These are phyloP conservation scores for Andrena fulva DNA, from an alignment of 2,888 invertebrate species.

Conservation along the genomic window DNA sequence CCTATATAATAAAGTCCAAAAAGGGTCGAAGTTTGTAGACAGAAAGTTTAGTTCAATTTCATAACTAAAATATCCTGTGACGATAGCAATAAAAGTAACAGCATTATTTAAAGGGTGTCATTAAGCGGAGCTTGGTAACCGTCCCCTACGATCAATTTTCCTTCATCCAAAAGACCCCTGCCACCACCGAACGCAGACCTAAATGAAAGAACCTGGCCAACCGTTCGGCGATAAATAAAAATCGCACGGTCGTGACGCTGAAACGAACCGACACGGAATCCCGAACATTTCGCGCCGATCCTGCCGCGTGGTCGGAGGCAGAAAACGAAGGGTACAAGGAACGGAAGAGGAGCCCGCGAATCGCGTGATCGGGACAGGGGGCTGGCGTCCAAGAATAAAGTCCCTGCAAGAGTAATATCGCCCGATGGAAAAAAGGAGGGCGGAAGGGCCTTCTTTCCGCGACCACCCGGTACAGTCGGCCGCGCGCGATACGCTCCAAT, in stretches of 20 bases:
- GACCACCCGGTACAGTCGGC: constrained; percentile 70
- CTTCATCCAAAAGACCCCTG: no score
- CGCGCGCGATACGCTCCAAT: constrained; percentile 75
- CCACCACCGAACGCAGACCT: neutral
- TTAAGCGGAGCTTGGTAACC: no score
- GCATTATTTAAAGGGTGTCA: no score
- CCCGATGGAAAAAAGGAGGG: constrained; percentile 32
- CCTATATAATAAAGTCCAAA: no score
- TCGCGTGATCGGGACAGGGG: constrained; percentile 11
- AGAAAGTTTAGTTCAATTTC: no score
- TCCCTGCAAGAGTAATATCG: constrained; percentile 16
- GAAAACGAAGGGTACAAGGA: neutral
- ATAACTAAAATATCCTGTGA: no score
- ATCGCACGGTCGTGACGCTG: neutral
- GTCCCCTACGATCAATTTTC: no score
- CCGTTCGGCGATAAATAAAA: constrained; percentile 31
- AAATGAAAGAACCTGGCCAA: neutral
- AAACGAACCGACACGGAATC: constrained; percentile 8
- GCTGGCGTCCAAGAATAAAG: constrained; percentile 48
- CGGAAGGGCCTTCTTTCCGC: constrained; percentile 46
- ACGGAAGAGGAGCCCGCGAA: constrained; percentile 1
- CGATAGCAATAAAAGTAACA: no score
- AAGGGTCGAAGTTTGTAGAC: no score
- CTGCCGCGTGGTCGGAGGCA: constrained; percentile 4
- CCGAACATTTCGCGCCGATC: constrained; percentile 10